Conservation (phyloP, 2,888 invertebrate genomes). For the Phragmatobia fuliginosa region DNA sequence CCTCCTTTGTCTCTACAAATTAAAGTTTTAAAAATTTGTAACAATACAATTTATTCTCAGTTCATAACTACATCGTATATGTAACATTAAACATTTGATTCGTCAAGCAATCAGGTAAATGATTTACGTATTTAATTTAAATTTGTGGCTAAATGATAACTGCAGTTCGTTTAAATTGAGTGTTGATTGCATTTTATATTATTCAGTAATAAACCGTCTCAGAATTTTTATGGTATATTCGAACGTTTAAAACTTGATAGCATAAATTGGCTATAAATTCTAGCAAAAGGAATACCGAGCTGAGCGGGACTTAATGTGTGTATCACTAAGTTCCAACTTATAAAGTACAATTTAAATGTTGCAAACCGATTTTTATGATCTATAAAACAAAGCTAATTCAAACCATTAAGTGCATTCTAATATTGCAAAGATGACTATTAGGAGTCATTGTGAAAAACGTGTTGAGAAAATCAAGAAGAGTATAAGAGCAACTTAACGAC, state of each 20-base stretch:
- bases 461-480: constrained; percentile 44
- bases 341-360: constrained; percentile 32
- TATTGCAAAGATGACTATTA: constrained; percentile 44
- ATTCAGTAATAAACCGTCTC: constrained; percentile 24
- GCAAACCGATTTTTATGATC: constrained; percentile 34
- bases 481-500: constrained; percentile 28
- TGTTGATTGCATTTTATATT: constrained; percentile 23
- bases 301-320: constrained; percentile 8
- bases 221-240: constrained; percentile 15
- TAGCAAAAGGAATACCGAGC: constrained; percentile 11
- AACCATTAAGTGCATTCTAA: constrained; percentile 48
- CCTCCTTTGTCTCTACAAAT: constrained; percentile 24
- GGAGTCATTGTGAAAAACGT: constrained; percentile 42
- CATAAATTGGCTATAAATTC: constrained; percentile 10
- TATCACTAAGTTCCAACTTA: constrained; percentile 31
- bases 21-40: constrained; percentile 35
- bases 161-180: constrained; percentile 10
- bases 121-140: constrained; percentile 11
- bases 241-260: constrained; percentile 6
- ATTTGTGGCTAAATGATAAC: constrained; percentile 12
- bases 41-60: constrained; percentile 37
- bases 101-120: constrained; percentile 20
- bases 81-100: constrained; percentile 37
- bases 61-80: constrained; percentile 46
- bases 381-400: constrained; percentile 46